Conservation (phyloP, 2,888 invertebrate species). For the Nymphalis polychloros region DNA sequence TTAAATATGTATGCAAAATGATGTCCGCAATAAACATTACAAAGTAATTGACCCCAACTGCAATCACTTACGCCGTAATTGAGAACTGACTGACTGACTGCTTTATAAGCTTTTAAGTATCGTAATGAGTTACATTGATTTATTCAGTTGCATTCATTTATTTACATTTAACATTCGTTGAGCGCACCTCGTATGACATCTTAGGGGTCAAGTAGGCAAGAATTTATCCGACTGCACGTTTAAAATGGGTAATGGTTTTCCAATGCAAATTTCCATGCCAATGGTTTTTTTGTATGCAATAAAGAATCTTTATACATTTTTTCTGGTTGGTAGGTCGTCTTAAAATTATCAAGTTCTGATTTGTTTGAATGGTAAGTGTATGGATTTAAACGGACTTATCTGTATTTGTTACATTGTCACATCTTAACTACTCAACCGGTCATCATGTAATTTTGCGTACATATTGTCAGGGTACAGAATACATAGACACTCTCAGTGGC, state of each 20-base stretch:
- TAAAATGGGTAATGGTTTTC: background rate
- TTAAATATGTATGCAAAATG: background rate
- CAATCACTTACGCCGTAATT: conserved; percentile 13
- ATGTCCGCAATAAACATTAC: background rate
- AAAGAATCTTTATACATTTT: too few relatives aligned
- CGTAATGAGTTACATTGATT: conserved; percentile 32
- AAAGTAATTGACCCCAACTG: conserved; percentile 10
- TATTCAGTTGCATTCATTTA: conserved; percentile 28
- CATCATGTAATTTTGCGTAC: too few relatives aligned
- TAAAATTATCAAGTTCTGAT: too few relatives aligned
- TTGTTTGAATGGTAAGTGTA: too few relatives aligned
- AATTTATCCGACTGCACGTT: background rate
- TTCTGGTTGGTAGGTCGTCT: too few relatives aligned
- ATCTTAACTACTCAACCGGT: too few relatives aligned
- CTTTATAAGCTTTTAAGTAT: conserved; percentile 29
- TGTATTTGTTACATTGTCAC: too few relatives aligned
- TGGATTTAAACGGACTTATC: too few relatives aligned
- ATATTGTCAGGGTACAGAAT: too few relatives aligned
- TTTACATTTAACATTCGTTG: conserved; percentile 23
- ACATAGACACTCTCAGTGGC: too few relatives aligned
- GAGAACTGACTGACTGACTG: conserved; percentile 31
- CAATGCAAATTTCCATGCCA: too few relatives aligned
- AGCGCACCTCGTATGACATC: background rate
- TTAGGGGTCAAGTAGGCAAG: conserved; percentile 5
- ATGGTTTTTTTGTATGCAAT: too few relatives aligned